Conservation (phyloP, 2,113 vertebrate species). For the Apteryx mantelli region DNA sequence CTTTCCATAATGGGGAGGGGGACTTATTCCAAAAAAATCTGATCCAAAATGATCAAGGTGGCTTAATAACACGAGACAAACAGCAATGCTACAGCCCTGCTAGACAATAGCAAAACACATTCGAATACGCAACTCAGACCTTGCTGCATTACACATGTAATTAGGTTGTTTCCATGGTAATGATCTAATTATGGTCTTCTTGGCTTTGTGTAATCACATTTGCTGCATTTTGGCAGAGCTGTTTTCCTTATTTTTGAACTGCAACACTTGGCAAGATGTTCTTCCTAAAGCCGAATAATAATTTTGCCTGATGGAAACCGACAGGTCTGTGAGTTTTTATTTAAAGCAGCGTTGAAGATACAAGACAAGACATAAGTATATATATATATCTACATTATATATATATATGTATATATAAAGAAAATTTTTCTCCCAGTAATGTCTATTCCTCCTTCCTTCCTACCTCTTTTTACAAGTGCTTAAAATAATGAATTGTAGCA, state of each 20-base stretch:
- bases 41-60: constrained; percentile 62
- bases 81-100: constrained; percentile 47
- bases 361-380: constrained; percentile 50
- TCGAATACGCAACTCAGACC: constrained; percentile 72
- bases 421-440: constrained; percentile 55
- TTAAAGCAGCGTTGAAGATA: constrained; percentile 63
- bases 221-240: constrained; percentile 81
- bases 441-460: constrained; percentile 48
- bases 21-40: constrained; percentile 26
- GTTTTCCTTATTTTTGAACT: constrained; percentile 83
- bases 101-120: constrained; percentile 79
- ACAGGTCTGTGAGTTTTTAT: constrained; percentile 69
- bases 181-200: constrained; percentile 86
- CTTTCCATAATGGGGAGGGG: constrained; percentile 8
- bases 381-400: neutral
- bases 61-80: constrained; percentile 58
- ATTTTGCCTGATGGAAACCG: constrained; percentile 70
- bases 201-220: constrained; percentile 85
- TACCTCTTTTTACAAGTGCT: neutral
- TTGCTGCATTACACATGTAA: constrained; percentile 83
- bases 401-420: constrained; percentile 42
- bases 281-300: constrained; percentile 79
- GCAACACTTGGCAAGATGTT: constrained; percentile 80
- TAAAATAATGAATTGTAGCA: constrained; percentile 18
- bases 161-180: constrained; percentile 89